Base-by-base conservation (phyloP, 2,797 vertebrate species). In the Trachurus trachurus region DNA sequence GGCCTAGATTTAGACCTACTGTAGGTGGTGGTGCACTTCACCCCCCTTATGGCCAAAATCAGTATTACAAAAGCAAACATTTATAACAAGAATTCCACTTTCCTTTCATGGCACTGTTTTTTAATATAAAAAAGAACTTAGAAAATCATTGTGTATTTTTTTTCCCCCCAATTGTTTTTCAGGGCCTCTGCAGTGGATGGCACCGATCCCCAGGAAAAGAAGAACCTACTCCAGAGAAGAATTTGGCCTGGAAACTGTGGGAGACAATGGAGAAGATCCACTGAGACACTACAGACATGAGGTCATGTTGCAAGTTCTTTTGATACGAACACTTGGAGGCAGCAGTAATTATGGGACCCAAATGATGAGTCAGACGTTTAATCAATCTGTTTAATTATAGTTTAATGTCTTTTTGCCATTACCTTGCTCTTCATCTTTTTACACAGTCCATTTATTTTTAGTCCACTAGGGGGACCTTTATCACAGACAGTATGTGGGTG, bases 401-500 rank as follows among this genome's bases (percentile, higher is more conserved):
- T 47, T 54, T 22, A 2, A 13, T 40, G 5, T 63, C 29, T 5
- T 13, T 5, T 13, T 75, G 37, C 6, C 13, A 44, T 11, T 26
- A 26, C 9, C 0, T 45, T n/a, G 19, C 9, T 19, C 2, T 60
- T 11, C 11, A 42, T 53, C 6, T 22, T 5, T 19, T 22, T 11
- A 37, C 8, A 16, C 9, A 42, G 15, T 13, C 16, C 6, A 16
- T 77, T n/a, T 53, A 9, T 53, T 11, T 34, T 26, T 6, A 19
- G 15, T 62, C 84, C 84, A 88, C 66, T 56, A 85, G 82, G 4
- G 65, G 87, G 81, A n/a, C 58, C 13, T 62, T 16, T 58, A 57
- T 78, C 73, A 76, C 49, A 53, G 39, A 15, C 40, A 49, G 42
- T 2, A 2, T 17, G 49, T 26, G 34, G 56, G 53, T 52, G 45